A percentile compares a stretch with the other conserved stretches of the same genome.
phyloP scores from a whole-genome alignment of 2,797 vertebrate genomes.

The Parauchenoglanis punctatus region DNA sequence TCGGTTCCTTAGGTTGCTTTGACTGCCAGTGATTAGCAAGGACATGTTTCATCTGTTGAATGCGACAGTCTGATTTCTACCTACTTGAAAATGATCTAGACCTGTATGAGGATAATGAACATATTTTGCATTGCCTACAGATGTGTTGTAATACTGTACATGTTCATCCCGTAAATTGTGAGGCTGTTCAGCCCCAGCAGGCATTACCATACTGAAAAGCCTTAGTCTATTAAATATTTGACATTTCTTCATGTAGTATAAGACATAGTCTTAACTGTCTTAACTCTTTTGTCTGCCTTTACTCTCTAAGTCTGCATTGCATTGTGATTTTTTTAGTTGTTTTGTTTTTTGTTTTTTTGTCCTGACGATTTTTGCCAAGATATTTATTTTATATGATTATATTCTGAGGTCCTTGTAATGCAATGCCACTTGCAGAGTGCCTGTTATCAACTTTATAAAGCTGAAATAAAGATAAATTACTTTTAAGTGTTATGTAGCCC shows the following conservation, averaged over 20 bases:
- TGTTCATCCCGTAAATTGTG: background rate
- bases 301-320: background rate
- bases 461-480: constrained; percentile 70
- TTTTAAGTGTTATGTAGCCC: constrained; percentile 67
- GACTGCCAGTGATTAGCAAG: constrained; percentile 12
- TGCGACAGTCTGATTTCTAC: background rate
- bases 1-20: constrained; percentile 4
- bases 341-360: background rate
- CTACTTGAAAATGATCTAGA: constrained; percentile 24
- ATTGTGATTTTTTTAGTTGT: background rate
- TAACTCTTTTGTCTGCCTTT: background rate
- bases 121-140: background rate
- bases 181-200: constrained; percentile 1
- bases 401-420: constrained; percentile 64
- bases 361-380: constrained; percentile 23
- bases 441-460: constrained; percentile 72
- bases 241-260: constrained; percentile 13
- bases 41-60: constrained; percentile 18
- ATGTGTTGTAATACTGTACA: constrained; percentile 5
- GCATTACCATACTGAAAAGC: constrained; percentile 10
- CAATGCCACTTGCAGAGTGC: constrained; percentile 71
- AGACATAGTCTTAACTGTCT: background rate
- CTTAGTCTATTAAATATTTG: constrained; percentile 12
- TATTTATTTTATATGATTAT: constrained; percentile 56
- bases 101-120: background rate